These are phyloP conservation scores for Phylloscopus trochiloides DNA, from an alignment of 2,113 vertebrate species.

Conservation along the genomic window DNA sequence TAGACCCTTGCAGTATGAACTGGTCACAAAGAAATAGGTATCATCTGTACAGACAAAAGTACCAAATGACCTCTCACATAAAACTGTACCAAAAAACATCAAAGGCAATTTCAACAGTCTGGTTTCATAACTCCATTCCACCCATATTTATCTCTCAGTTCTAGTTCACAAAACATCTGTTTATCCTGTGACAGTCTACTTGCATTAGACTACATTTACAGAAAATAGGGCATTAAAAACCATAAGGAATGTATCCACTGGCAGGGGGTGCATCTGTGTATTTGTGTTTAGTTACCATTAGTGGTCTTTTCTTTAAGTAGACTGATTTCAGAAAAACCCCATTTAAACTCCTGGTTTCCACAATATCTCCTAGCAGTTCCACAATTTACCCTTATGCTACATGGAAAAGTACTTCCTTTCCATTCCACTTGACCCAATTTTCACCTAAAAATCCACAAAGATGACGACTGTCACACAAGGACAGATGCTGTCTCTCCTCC, in stretches of 20 bases:
- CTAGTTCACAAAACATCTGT: background rate
- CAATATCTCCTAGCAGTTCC: background rate
- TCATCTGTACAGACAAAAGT: background rate
- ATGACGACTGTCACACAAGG: background rate
- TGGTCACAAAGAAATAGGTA: background rate
- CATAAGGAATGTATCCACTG: background rate
- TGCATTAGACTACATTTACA: background rate
- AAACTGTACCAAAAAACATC: background rate
- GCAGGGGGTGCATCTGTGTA: background rate
- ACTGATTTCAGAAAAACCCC: fast-evolving
- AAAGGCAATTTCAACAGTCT: background rate
- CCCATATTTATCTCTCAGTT: background rate
- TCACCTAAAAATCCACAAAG: background rate
- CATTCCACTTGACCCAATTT: background rate
- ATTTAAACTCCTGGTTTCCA: background rate
- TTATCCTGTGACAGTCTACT: background rate
- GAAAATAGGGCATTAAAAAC: background rate
- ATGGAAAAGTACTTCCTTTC: background rate
- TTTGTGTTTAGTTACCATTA: background rate
- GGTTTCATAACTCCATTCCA: background rate
- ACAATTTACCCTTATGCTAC: background rate
- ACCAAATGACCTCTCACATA: background rate
- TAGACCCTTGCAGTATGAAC: background rate
- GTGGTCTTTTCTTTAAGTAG: background rate
- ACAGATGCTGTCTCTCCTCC: background rate